Conservation (phyloP, 2,888 invertebrate species). For the Pogonocherus hispidulus region DNA sequence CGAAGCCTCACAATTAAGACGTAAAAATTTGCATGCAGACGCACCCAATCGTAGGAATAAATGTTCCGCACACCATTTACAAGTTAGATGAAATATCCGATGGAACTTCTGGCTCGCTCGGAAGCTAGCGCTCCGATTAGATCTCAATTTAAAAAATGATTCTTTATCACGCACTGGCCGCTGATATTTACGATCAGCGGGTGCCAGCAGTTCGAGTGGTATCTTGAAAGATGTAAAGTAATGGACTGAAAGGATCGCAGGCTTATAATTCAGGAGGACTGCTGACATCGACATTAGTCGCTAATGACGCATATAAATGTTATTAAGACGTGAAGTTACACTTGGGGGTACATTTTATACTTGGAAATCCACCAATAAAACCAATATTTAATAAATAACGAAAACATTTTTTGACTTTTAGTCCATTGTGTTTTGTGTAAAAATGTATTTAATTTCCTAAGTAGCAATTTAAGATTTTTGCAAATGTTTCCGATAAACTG, state of each 20-base stretch:
- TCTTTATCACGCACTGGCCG: conserved; percentile 30
- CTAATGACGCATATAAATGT: conserved; percentile 22
- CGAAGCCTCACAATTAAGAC: background rate
- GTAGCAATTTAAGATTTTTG: no score
- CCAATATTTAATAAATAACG: no score
- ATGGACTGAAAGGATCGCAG: conserved; percentile 22
- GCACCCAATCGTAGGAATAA: conserved; percentile 1
- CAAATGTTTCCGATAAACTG: no score
- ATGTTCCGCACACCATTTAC: conserved; percentile 22
- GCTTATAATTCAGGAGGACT: conserved; percentile 11
- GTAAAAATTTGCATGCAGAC: background rate
- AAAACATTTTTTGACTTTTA: no score
- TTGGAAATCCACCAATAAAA: no score
- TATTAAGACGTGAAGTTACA: background rate
- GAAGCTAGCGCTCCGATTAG: conserved; percentile 20
- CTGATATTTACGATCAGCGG: conserved; percentile 25
- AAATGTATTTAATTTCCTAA: no score
- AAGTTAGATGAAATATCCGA: conserved; percentile 13
- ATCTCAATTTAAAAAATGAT: conserved; percentile 32
- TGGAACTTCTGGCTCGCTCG: conserved; percentile 13
- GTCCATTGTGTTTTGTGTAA: no score
- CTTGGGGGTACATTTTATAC: no score
- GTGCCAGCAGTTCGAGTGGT: conserved; percentile 29
- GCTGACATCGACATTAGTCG: background rate
- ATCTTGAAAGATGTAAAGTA: conserved; percentile 29